phyloP scores from a whole-genome alignment of 2,888 invertebrate genomes.

The Geophilus truncorum region DNA sequence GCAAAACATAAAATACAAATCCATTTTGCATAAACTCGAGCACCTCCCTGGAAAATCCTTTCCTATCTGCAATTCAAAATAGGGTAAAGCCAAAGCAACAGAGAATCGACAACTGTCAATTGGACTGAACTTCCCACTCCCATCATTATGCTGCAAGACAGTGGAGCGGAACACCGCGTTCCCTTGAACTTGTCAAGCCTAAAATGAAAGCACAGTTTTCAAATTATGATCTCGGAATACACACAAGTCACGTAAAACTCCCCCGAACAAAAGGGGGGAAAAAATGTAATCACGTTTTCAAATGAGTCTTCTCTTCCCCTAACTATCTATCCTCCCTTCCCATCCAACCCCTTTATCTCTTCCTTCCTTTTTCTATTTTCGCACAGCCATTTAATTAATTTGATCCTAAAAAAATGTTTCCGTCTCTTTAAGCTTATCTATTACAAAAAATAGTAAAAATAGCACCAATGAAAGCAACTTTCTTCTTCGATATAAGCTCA shows the following conservation, averaged over 20 bases:
- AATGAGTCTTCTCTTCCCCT: background rate
- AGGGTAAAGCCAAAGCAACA: background rate
- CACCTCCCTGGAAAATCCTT: background rate
- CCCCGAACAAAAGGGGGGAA: background rate
- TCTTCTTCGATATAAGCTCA: no score
- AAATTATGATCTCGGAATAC: slow-evolving; percentile 7
- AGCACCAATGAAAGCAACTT: no score
- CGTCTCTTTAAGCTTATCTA: background rate
- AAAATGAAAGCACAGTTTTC: background rate
- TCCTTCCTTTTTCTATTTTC: background rate
- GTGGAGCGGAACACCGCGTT: background rate
- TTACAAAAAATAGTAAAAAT: no score
- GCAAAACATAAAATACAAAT: background rate
- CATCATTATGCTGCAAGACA: background rate
- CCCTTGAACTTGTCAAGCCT: background rate
- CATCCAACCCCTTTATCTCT: background rate
- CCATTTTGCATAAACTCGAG: slow-evolving; percentile 12
- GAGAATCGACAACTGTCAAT: slow-evolving; percentile 15
- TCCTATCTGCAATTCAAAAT: background rate
- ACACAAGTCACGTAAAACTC: background rate
- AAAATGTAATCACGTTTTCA: background rate
- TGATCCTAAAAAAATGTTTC: background rate
- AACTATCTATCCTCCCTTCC: no score
- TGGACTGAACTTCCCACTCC: slow-evolving; percentile 1
- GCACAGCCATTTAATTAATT: background rate